Percentiles rank a stretch among this genome's conserved stretches.
Evolutionary conservation across 2,888 invertebrate species (phyloP).

Genomic region (Drepanosiphum platanoidis): DNA sequence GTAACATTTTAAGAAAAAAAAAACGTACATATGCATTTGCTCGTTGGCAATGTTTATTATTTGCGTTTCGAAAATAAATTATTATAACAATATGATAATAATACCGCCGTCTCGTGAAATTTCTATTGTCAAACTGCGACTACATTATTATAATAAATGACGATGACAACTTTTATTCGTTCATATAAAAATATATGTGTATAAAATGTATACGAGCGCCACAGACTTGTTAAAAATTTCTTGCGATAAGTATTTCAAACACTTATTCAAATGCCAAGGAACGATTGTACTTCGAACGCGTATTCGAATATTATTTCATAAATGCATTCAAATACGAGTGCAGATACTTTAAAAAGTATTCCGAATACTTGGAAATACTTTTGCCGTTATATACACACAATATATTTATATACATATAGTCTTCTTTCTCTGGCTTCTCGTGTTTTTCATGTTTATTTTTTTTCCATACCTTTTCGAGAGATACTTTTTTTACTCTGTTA

Average conservation of each 20-base stretch:
- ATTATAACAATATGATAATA: no score
- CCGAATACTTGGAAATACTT: background rate
- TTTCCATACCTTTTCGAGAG: background rate
- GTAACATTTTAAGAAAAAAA: no score
- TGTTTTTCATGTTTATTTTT: background rate
- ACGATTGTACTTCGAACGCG: background rate
- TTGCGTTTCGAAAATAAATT: no score
- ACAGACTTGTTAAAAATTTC: background rate
- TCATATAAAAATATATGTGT: no score
- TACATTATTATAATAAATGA: no score
- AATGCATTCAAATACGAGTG: background rate
- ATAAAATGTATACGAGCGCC: background rate
- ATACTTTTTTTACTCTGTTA: background rate
- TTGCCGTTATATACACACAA: background rate
- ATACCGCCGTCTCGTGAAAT: no score
- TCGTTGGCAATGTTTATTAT: no score
- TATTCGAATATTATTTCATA: background rate
- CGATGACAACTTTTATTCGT: no score
- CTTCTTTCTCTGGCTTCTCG: background rate
- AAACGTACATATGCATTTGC: no score
- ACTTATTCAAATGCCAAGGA: background rate
- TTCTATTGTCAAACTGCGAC: no score
- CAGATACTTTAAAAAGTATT: background rate
- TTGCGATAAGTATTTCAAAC: background rate
- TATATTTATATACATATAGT: no score